These are phyloP conservation scores for Drepanosiphum platanoidis DNA, from an alignment of 2,888 invertebrate genomes.

Conservation along the genomic window DNA sequence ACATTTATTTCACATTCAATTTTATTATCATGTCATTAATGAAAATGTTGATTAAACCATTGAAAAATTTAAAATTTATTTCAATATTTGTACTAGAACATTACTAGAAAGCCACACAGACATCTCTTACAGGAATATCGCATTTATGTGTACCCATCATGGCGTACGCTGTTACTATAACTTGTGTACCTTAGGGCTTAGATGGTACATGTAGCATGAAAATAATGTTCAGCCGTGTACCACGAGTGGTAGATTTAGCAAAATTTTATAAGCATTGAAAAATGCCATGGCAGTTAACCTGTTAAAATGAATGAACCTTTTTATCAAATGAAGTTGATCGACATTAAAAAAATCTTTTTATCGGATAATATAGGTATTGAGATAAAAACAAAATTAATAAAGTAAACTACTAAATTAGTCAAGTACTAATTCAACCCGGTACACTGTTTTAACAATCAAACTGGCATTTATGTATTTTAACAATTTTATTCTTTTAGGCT, in stretches of 20 bases:
- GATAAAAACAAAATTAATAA: too few relatives aligned
- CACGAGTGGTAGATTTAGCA: not conserved
- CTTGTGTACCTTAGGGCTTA: not conserved
- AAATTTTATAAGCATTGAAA: not conserved
- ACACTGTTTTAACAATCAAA: too few relatives aligned
- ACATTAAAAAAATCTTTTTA: too few relatives aligned
- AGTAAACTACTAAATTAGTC: not conserved
- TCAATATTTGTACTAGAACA: too few relatives aligned
- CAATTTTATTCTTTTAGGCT: constrained; percentile 3
- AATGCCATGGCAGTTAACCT: not conserved
- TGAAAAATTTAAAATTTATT: not conserved
- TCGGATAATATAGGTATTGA: not conserved
- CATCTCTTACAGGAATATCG: not conserved
- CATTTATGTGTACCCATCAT: not conserved
- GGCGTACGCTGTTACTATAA: not conserved
- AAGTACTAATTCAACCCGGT: not conserved
- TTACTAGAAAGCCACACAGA: too few relatives aligned
- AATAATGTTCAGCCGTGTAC: not conserved
- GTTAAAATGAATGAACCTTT: too few relatives aligned
- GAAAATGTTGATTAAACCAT: too few relatives aligned
- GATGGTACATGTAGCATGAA: not conserved
- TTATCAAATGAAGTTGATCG: too few relatives aligned
- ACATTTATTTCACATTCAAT: too few relatives aligned
- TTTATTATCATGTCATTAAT: not conserved
- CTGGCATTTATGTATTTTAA: not conserved